Evolutionary conservation across 2,113 vertebrate genomes (phyloP).

Genomic region (Euleptes europaea): DNA sequence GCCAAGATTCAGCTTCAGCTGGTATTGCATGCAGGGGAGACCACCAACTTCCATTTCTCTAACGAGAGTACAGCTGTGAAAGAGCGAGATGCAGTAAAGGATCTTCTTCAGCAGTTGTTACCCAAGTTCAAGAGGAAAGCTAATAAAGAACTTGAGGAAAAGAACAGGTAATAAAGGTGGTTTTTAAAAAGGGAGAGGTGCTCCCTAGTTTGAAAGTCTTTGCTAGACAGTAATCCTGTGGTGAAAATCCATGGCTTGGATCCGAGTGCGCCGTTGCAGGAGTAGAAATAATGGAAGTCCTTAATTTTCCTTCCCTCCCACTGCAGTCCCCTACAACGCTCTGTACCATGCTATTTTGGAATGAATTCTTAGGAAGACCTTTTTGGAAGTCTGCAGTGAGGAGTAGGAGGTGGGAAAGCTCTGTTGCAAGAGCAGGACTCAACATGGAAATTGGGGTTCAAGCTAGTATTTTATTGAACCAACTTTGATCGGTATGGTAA

Average conservation of each 20-base stretch:
- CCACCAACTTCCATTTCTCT: constrained; percentile 96
- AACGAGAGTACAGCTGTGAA: constrained; percentile 93
- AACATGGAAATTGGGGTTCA: no score
- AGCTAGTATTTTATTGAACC: neutral
- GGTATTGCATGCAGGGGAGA: constrained; percentile 93
- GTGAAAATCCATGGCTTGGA: neutral
- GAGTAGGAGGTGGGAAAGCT: no score
- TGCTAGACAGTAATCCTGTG: neutral
- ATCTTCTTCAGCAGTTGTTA: constrained; percentile 95
- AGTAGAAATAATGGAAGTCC: no score
- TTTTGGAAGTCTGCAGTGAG: no score
- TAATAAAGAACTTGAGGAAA: constrained; percentile 98
- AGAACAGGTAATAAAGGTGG: constrained; percentile 86
- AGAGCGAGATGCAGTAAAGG: constrained; percentile 93
- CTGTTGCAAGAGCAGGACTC: no score
- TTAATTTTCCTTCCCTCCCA: no score
- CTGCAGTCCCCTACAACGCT: no score
- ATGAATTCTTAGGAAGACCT: no score
- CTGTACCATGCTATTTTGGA: no score
- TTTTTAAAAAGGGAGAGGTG: neutral
- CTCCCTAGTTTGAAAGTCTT: neutral
- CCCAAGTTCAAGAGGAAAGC: constrained; percentile 99
- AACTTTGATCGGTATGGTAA: neutral
- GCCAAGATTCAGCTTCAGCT: constrained; percentile 98
- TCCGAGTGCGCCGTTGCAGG: no score